Percentiles rank a stretch among this genome's conserved stretches.
Evolutionary conservation across 1,140 invertebrate genomes (phyloP).

Genomic region (Sycophaga agraensis): DNA sequence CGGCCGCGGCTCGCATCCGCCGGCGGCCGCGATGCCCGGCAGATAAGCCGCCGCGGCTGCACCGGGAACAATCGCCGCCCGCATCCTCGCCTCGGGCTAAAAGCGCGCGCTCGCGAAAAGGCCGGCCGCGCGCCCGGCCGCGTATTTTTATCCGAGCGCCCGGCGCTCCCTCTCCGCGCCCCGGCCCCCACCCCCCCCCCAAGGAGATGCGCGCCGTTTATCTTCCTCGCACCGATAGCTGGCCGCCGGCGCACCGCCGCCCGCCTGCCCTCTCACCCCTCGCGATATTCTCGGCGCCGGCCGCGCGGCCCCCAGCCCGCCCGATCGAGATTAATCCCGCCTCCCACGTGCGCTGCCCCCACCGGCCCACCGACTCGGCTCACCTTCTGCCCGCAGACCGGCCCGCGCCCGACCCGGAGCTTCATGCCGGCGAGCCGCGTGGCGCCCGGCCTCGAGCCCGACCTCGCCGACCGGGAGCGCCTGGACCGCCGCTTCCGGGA

Average conservation of each 20-base stretch:
- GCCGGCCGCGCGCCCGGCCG: neutral
- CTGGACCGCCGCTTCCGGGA: conserved; percentile 50
- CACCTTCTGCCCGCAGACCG: conserved; percentile 1
- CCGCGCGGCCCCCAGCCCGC: no score
- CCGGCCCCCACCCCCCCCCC: conserved; percentile 22
- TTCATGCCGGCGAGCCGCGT: conserved; percentile 48
- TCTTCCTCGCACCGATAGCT: no score
- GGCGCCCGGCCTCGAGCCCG: conserved; percentile 37
- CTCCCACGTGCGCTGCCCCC: no score
- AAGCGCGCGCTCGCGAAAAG: neutral
- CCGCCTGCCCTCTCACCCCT: conserved; percentile 17
- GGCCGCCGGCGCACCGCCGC: neutral
- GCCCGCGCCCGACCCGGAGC: neutral
- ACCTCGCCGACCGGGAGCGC: conserved; percentile 41
- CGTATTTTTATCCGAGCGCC: conserved; percentile 30
- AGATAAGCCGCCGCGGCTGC: no score
- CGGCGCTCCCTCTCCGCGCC: conserved; percentile 25
- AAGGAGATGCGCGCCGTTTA: conserved; percentile 38
- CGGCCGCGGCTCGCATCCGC: no score
- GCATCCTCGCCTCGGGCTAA: neutral
- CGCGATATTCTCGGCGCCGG: no score
- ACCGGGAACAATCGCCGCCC: no score
- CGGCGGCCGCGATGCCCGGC: no score
- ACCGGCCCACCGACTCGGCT: no score
- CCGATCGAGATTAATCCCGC: no score